These are phyloP conservation scores for Lacerta bilineata DNA, from an alignment of 2,797 vertebrate species.

Conservation along the genomic window DNA sequence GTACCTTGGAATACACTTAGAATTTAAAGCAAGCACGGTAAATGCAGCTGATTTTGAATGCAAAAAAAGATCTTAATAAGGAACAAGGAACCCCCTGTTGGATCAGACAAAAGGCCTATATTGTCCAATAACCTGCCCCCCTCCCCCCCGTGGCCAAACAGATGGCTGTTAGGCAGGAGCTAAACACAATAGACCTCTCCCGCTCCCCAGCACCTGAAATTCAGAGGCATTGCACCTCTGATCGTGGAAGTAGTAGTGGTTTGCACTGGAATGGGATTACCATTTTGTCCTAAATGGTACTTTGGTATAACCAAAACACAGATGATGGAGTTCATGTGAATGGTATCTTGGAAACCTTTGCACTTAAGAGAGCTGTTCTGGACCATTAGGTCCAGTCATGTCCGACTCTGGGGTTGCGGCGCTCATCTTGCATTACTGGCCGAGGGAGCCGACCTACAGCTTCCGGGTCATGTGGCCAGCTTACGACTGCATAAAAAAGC, in stretches of 20 bases:
- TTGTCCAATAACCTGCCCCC: too few species aligned
- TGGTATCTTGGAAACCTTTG: neutral
- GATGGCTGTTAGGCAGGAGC: too few species aligned
- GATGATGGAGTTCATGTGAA: neutral
- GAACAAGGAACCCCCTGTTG: too few species aligned
- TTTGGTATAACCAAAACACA: neutral
- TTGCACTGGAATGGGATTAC: neutral
- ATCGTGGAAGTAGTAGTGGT: neutral
- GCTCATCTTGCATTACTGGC: too few species aligned
- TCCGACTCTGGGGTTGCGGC: too few species aligned
- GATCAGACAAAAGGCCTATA: too few species aligned
- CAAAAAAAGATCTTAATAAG: neutral
- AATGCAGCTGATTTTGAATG: constrained; percentile 59
- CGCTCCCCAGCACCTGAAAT: too few species aligned
- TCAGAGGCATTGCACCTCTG: too few species aligned
- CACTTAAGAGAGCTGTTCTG: neutral
- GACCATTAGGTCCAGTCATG: too few species aligned
- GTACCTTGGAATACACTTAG: constrained; percentile 50
- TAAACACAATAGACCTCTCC: too few species aligned
- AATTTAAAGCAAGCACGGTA: constrained; percentile 25
- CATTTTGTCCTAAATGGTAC: neutral
- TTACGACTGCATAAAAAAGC: neutral
- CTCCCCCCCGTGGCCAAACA: too few species aligned
- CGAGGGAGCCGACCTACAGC: too few species aligned
- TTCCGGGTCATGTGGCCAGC: neutral